These are phyloP conservation scores for Stichodactyla mertensii DNA, from an alignment of 64 coral and sea anemone genomes.

Conservation along the genomic window DNA sequence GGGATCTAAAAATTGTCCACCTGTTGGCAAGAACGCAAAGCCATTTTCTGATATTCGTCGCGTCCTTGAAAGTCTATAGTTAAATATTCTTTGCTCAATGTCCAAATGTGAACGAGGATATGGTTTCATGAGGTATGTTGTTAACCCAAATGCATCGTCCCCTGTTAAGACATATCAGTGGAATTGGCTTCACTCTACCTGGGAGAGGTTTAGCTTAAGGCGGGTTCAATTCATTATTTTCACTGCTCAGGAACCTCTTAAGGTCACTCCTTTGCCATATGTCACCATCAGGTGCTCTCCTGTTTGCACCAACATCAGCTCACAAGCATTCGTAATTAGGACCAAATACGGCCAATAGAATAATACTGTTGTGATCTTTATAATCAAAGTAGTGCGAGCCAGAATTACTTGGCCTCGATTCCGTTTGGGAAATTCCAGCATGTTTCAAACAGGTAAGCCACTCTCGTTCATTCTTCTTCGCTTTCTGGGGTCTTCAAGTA, in stretches of 20 bases:
- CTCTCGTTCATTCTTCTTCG: not conserved
- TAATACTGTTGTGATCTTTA: conserved; percentile 19
- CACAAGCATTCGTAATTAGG: conserved; percentile 10
- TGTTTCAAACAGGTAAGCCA: not conserved
- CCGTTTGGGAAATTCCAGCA: conserved; percentile 25
- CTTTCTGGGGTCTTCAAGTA: conserved; percentile 7
- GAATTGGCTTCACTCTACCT: conserved; percentile 24
- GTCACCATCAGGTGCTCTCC: conserved; percentile 12
- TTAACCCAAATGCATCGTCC: conserved; percentile 63
- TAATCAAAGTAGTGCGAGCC: conserved; percentile 31
- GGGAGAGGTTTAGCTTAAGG: conserved; percentile 13
- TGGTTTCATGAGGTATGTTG: conserved; percentile 57
- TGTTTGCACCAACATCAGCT: conserved; percentile 23
- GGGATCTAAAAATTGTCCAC: conserved; percentile 7
- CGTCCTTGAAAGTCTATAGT: conserved; percentile 66
- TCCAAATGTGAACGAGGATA: conserved; percentile 34
- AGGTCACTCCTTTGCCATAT: not conserved
- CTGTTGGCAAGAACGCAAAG: conserved; percentile 42
- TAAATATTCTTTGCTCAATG: conserved; percentile 51
- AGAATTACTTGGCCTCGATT: not conserved
- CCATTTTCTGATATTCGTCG: conserved; percentile 55
- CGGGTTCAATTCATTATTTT: not conserved
- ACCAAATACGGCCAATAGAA: not conserved
- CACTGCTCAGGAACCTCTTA: not conserved
- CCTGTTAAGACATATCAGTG: conserved; percentile 39